Percentiles rank a stretch among this genome's conserved stretches.
Conservation (phyloP, 2,888 invertebrate species). For the Heteromurus nitidus region DNA sequence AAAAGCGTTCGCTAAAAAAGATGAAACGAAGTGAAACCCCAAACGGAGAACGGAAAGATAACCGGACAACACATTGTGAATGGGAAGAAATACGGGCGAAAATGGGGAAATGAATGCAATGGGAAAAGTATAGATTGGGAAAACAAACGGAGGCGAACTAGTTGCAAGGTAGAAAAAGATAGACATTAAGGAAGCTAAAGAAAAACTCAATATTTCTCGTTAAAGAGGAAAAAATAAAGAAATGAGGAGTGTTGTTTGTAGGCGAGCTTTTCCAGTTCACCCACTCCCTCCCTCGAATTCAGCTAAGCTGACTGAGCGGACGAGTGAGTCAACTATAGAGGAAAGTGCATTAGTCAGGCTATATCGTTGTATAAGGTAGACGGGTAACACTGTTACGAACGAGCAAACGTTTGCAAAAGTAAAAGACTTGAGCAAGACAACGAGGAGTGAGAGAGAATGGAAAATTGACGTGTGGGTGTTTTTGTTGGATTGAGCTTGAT, state of each 20-base stretch:
- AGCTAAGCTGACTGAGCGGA: neutral
- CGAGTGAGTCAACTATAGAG: neutral
- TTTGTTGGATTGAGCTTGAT: slow-evolving; percentile 31
- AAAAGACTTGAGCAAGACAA: neutral
- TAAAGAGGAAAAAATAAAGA: too few species aligned
- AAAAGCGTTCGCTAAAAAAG: too few species aligned
- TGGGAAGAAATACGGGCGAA: too few species aligned
- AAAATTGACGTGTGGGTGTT: slow-evolving; percentile 55
- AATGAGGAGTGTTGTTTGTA: slow-evolving; percentile 29
- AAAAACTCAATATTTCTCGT: slow-evolving; percentile 11
- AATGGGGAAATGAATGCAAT: too few species aligned
- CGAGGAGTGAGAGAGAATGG: slow-evolving; percentile 1
- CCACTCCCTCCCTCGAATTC: slow-evolving; percentile 25
- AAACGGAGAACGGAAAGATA: too few species aligned
- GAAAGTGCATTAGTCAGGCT: neutral
- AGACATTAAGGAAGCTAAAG: neutral
- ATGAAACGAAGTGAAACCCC: too few species aligned
- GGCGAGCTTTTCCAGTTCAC: slow-evolving; percentile 54
- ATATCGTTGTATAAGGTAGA: neutral
- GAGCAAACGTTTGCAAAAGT: neutral
- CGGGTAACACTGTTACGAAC: too few species aligned
- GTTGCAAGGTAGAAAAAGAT: too few species aligned
- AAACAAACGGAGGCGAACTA: too few species aligned
- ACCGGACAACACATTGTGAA: too few species aligned
- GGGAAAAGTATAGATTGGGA: too few species aligned